A percentile compares a stretch with the other conserved stretches of the same genome.
These are phyloP conservation scores for Metridium senile DNA, from an alignment of 92 coral and sea anemone genomes.

Conservation along the genomic window DNA sequence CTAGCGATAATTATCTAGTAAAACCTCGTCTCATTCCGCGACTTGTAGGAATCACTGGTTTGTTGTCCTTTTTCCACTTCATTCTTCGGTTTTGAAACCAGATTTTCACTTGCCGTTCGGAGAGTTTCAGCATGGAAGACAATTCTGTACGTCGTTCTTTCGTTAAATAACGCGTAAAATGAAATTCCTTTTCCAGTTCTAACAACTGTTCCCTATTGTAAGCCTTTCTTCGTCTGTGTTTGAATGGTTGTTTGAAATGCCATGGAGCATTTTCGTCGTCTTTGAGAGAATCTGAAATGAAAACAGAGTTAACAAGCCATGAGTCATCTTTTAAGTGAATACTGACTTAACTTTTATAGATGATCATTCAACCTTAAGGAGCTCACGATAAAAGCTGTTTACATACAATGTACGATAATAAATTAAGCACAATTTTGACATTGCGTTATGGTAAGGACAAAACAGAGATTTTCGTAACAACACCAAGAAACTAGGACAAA, in stretches of 20 bases:
- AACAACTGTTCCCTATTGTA: constrained; percentile 91
- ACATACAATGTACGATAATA: neutral
- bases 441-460: neutral
- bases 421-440: neutral
- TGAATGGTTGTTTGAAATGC: constrained; percentile 96
- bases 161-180: constrained; percentile 94
- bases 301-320: neutral
- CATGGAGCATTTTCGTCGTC: constrained; percentile 77
- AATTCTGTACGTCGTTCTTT: constrained; percentile 94
- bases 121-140: constrained; percentile 81
- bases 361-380: too few relatives aligned
- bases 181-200: constrained; percentile 97
- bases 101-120: constrained; percentile 97
- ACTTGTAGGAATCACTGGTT: constrained; percentile 97
- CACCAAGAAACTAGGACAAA: neutral
- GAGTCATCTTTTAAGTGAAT: neutral
- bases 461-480: neutral
- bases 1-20: constrained; percentile 57
- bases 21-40: constrained; percentile 96
- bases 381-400: neutral
- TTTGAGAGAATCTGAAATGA: constrained; percentile 29
- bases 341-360: too few relatives aligned
- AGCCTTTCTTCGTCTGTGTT: constrained; percentile 93
- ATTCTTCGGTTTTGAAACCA: constrained; percentile 99
- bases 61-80: constrained; percentile 99